Evolutionary conservation across 2,113 vertebrate genomes (phyloP).

Genomic region (Leuciscus idus): DNA sequence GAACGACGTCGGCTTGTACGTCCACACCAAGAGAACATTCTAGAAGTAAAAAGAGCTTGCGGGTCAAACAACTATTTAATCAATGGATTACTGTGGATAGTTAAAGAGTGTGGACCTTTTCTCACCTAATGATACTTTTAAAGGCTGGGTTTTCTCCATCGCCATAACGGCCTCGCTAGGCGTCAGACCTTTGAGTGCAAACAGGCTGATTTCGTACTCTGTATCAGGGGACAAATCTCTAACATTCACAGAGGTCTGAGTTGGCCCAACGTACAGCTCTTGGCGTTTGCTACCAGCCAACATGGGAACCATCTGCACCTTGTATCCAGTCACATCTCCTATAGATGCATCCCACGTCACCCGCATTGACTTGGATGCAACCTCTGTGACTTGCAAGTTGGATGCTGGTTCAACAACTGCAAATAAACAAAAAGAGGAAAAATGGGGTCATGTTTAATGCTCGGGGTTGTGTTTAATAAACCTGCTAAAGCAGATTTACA

Average conservation of each 20-base stretch:
- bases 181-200: constrained; percentile 84
- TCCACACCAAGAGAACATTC: constrained; percentile 94
- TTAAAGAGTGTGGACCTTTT: too few species aligned
- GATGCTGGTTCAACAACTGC: constrained; percentile 89
- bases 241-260: constrained; percentile 81
- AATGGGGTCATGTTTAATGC: not conserved
- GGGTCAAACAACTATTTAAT: not conserved
- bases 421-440: constrained; percentile 34
- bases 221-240: constrained; percentile 88
- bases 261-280: constrained; percentile 82
- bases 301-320: constrained; percentile 89
- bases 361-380: constrained; percentile 88
- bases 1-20: constrained; percentile 94
- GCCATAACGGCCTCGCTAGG: constrained; percentile 83
- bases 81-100: not conserved
- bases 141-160: constrained; percentile 88
- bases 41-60: constrained; percentile 65
- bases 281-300: constrained; percentile 80
- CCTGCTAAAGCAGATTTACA: not conserved
- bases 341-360: constrained; percentile 85
- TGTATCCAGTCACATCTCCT: constrained; percentile 88
- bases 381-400: constrained; percentile 83
- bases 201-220: constrained; percentile 88
- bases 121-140: constrained; percentile 91
- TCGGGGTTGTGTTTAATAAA: not conserved